phyloP scores from a whole-genome alignment of 2,113 vertebrate species.

The Eublepharis macularius region DNA sequence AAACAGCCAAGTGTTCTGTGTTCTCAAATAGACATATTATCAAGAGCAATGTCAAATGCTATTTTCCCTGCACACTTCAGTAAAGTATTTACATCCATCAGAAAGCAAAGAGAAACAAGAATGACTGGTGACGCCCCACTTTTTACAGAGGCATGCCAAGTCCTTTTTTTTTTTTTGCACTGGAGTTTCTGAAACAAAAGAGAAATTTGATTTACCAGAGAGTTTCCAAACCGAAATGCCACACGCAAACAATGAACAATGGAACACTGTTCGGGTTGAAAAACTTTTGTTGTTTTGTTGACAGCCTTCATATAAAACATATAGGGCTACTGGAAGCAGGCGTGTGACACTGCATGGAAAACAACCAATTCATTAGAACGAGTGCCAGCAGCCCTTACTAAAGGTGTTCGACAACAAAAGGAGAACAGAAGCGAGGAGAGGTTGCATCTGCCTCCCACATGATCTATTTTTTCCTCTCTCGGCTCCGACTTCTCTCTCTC shows the following conservation, averaged over 20 bases:
- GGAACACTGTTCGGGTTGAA: conserved; percentile 41
- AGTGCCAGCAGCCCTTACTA: conserved; percentile 66
- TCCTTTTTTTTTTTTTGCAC: conserved; percentile 1
- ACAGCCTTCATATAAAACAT: conserved; percentile 49
- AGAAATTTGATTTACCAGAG: conserved; percentile 27
- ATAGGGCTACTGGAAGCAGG: conserved; percentile 34
- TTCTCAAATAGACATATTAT: conserved; percentile 32
- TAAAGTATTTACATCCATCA: conserved; percentile 28
- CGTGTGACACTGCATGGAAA: conserved; percentile 58
- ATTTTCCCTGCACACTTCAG: conserved; percentile 28
- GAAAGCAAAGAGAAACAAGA: conserved; percentile 46
- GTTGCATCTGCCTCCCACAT: conserved; percentile 42
- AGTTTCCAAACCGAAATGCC: not conserved
- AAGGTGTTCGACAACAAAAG: conserved; percentile 34
- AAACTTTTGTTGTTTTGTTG: conserved; percentile 50
- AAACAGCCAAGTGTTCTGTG: conserved; percentile 35
- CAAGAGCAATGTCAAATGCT: not conserved
- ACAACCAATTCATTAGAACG: conserved; percentile 42
- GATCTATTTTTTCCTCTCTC: conserved; percentile 67
- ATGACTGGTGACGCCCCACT: conserved; percentile 14
- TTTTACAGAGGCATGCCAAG: not conserved
- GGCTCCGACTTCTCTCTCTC: conserved; percentile 62
- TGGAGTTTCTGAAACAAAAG: conserved; percentile 39
- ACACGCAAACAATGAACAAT: conserved; percentile 56
- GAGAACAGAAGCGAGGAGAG: not conserved